Base-by-base conservation (phyloP, 2,113 vertebrate genomes). In the Nesogale talazaci region DNA sequence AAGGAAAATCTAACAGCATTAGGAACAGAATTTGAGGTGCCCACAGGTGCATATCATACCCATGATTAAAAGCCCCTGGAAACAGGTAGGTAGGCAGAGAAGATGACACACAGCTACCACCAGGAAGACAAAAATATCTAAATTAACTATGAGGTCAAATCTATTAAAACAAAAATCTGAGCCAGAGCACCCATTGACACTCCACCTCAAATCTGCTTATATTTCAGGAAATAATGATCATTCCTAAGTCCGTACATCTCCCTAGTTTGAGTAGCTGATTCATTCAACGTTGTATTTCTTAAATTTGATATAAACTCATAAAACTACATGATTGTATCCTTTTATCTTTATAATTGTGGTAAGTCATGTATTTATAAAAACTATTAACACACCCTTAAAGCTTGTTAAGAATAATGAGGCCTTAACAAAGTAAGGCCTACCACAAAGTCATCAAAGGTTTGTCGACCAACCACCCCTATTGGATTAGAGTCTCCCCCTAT, bases 1-100 rank as follows among this genome's bases (percentile, higher is more conserved):
- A 98, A 92, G 98, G 93, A 97, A 97, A 92, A 96, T 95, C 97
- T 95, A 93, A 96, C 90, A 90, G 67, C 89, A 97, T 96, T 98
- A 94, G 96, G 95, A 61, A 84, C 79, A 94, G 87, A 86, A 59
- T 94, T 90, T 3, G 63, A 23, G 72, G 91, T 40, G 89, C 8
- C 34, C 84, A 42, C 12, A 52, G 86, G 75, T 80, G 79, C 56
- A 96, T 12, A 96, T 83, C 81, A 96, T 8, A 95, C 93, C 92
- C 88, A 91, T 29, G 75, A 91, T 59, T 78, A 85, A 82, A 94
- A 92, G 56, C 34, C 93, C 84, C 59, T 89, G 63, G 27, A 56
- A 77, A 92, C 20, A 76, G 74, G 74, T 17, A 9, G 86, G 79
- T 36, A 89, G 52, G 89, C 56, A 57, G 34, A 81, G 14, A 63